Evolutionary conservation across 2,797 vertebrate species (phyloP).

Genomic region (Coracias cyanogaster): DNA sequence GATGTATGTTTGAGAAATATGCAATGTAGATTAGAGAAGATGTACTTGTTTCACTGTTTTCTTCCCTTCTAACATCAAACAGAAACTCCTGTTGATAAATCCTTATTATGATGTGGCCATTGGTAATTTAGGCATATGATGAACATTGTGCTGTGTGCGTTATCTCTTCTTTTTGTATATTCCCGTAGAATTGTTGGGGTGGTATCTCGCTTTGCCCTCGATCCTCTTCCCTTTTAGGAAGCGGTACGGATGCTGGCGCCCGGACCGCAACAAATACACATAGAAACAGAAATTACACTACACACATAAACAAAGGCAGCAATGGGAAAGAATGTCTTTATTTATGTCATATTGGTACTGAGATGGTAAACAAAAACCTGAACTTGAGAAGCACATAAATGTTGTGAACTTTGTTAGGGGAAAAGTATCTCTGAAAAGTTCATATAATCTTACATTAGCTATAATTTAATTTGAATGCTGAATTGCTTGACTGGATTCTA

Average conservation of each 20-base stretch:
- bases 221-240: too few relatives aligned
- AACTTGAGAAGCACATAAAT: neutral
- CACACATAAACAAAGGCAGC: neutral
- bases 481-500: neutral
- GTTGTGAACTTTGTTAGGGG: neutral
- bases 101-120: accelerated
- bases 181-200: neutral
- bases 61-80: neutral
- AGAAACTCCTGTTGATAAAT: neutral
- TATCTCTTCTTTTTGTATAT: neutral
- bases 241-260: too few relatives aligned
- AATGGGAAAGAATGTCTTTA: neutral
- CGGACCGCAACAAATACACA: too few relatives aligned
- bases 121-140: neutral
- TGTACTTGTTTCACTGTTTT: accelerated
- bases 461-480: neutral
- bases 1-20: neutral
- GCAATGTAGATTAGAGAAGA: neutral
- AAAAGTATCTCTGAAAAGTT: neutral
- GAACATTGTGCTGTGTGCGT: neutral
- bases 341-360: neutral
- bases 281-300: neutral
- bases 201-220: too few relatives aligned
- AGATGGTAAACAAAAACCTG: neutral
- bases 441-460: neutral